Evolutionary conservation across 2,797 vertebrate species (phyloP), one percentile per base, ranked within the genome.

Genomic region (Labroides dimidiatus): DNA sequence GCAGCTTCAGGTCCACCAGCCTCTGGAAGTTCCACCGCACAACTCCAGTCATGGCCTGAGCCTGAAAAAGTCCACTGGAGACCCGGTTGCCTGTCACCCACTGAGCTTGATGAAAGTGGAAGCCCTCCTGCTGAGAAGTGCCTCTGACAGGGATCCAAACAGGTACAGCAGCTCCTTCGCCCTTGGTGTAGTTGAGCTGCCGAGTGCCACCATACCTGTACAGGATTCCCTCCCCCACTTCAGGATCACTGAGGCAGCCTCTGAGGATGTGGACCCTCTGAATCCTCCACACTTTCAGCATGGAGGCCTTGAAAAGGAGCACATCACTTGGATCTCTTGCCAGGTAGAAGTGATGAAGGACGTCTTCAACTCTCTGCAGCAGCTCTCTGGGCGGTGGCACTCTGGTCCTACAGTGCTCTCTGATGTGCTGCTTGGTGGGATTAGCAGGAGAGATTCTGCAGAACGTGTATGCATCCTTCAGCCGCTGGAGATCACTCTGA

Each of bases 1-100:
- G 67, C 52, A 33, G 64, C 56, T 69, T 80, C 17, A 80, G 51
- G 54, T 76, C 68, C 45, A 78, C 45, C 30, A 50, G 48, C 15
- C 48, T 50, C 23, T 50, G 48, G 2, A 15, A 16, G 24, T 10
- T 50, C 14, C 48, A 50, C 23, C 48, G 23, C 14, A 58, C 68
- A 50, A 80, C 66, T 12, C 68, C 80, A 4, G 66, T 86, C 72
- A 60, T 47, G 1, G 51, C 51, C 16, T 65, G 63, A 27, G 51
- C 62, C 27, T 64, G 42, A 4, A 64, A 54, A 0, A 64, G 41
- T 4, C 54, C 62, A 17, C 19, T 2, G 15, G 23, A 6, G 1
- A 50, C 23, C 10, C 21, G 5, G 48, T 15, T 49, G 48, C 48
- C 21, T 12, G 20, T 49, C 47, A 45, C 44, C 44, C 47, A 49